A percentile compares a stretch with the other conserved stretches of the same genome.
phyloP scores from a whole-genome alignment of 2,888 invertebrate genomes.

The Ectobius pallidus region DNA sequence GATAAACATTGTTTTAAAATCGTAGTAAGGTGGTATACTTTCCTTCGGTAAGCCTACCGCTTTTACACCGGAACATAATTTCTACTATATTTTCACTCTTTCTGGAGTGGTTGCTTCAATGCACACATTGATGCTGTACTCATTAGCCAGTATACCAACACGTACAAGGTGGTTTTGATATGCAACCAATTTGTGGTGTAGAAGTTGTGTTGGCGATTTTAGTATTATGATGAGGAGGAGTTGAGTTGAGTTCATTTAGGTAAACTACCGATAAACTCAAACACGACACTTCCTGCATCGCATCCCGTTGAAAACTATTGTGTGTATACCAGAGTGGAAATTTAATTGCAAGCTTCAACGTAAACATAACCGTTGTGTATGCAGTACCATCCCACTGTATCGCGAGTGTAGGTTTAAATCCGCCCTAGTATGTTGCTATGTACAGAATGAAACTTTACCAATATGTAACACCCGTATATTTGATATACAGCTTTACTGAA shows the following conservation, averaged over 20 bases:
- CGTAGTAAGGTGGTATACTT: no score
- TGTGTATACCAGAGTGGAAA: neutral
- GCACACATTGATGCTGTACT: no score
- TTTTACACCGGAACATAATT: no score
- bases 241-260: neutral
- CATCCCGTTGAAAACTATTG: neutral
- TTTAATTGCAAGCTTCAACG: neutral
- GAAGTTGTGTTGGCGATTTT: neutral
- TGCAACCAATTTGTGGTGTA: neutral
- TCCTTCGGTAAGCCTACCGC: no score
- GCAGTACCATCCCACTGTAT: no score
- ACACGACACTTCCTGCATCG: neutral
- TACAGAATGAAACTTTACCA: neutral
- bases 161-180: neutral
- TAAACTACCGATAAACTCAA: constrained; percentile 3
- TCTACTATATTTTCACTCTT: no score
- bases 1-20: no score
- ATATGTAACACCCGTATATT: no score
- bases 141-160: no score
- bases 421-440: neutral
- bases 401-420: no score
- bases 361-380: neutral
- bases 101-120: no score
- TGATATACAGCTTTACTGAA: no score
- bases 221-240: neutral